These are phyloP conservation scores for Siniperca obscura DNA, from an alignment of 2,797 vertebrate genomes.

Conservation along the genomic window DNA sequence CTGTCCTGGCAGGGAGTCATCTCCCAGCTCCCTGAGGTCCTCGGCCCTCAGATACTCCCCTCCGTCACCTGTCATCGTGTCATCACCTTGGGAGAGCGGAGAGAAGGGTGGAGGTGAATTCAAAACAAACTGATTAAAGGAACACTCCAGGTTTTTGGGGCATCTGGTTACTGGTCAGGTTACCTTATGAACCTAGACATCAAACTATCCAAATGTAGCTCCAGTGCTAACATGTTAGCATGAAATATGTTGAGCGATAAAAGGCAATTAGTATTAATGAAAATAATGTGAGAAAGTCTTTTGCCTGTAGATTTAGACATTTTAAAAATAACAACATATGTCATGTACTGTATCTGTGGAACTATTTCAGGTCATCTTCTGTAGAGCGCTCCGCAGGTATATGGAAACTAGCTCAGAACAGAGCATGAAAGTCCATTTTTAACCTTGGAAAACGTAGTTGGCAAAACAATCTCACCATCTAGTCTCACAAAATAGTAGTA, in stretches of 20 bases:
- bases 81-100: slow-evolving; percentile 87
- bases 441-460: background rate
- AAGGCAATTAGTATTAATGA: background rate
- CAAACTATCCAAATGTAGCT: background rate
- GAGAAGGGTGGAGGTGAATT: background rate
- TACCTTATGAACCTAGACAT: background rate
- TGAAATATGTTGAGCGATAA: background rate
- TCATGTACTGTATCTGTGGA: no score
- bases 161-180: background rate
- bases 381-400: background rate
- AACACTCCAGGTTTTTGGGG: background rate
- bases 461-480: background rate
- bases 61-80: slow-evolving; percentile 97
- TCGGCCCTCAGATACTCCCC: slow-evolving; percentile 96
- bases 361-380: background rate
- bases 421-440: background rate
- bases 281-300: background rate
- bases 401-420: background rate
- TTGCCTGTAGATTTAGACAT: background rate
- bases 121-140: background rate
- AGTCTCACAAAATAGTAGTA: no score
- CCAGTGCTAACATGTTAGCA: background rate
- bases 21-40: slow-evolving; percentile 95
- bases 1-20: slow-evolving; percentile 96
- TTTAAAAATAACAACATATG: background rate